These are phyloP conservation scores for Gordius sp. DNA, from an alignment of 2,888 invertebrate genomes.

Conservation along the genomic window DNA sequence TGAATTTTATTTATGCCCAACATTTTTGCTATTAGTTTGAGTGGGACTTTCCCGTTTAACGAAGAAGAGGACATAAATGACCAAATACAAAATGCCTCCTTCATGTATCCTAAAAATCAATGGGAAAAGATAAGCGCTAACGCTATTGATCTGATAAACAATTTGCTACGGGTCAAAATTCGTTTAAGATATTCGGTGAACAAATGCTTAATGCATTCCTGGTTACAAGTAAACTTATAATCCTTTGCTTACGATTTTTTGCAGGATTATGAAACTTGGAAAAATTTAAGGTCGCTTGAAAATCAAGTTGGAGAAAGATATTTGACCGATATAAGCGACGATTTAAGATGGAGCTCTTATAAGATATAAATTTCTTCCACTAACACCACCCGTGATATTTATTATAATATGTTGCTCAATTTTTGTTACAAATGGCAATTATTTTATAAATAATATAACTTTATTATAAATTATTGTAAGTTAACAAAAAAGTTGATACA, in stretches of 20 bases:
- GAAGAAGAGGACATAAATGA: conserved; percentile 98
- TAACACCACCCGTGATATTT: not conserved
- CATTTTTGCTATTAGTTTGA: conserved; percentile 39
- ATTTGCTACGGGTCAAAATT: conserved; percentile 57
- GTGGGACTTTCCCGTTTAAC: conserved; percentile 96
- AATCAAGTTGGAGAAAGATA: conserved; percentile 48
- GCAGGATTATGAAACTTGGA: conserved; percentile 69
- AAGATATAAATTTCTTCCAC: not conserved
- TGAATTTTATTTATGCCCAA: not conserved
- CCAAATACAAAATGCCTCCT: conserved; percentile 96
- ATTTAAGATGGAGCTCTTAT: conserved; percentile 44
- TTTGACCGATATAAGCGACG: conserved; percentile 69
- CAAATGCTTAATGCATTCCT: conserved; percentile 15
- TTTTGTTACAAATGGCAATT: no score
- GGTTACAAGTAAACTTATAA: conserved; percentile 9
- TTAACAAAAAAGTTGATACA: no score
- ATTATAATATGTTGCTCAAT: not conserved
- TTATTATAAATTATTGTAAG: no score
- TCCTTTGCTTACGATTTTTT: conserved; percentile 18
- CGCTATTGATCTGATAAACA: conserved; percentile 86
- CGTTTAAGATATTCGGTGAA: conserved; percentile 16
- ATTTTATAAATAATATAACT: no score
- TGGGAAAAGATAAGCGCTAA: conserved; percentile 83
- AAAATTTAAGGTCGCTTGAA: conserved; percentile 65
- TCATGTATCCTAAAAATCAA: conserved; percentile 93